Base-by-base conservation (phyloP, 2,888 invertebrate species). In the Anorthoa munda region DNA sequence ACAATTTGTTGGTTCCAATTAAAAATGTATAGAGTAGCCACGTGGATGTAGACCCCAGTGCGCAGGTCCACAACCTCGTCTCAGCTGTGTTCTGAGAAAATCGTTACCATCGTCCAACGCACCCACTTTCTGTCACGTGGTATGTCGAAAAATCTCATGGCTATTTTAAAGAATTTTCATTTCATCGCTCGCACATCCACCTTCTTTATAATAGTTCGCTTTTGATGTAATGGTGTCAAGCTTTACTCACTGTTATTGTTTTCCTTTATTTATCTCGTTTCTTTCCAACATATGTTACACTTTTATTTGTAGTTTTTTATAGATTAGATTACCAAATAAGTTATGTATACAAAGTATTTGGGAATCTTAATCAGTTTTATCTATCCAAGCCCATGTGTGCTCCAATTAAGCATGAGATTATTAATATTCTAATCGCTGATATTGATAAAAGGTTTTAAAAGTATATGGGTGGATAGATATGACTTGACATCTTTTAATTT, bases 31-130 rank as follows among this genome's bases (percentile, higher is more conserved):
- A 11, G 66, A 55, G 69, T 76, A 73, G 82, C 92, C 96, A 96
- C 96, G 96, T 96, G 96, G 93, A 86, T 82, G 66, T 18, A 51
- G 72, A 58, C 53, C 59, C 75, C 81, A 91, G 55, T 94, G 95
- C 96, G 96, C 96, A 96, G 90, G 95, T 91, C 92, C 85, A 90
- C 89, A 64, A 82, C 87, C 73, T 87, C 88, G 90, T 88, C 93
- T 93, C 95, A 96, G 96, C 95, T 95, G 96, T 90, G 92, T 89
- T 91, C 89, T 89, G 86, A 89, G 94, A 96, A 96, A 96, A 96
- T 96, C 95, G 95, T 96, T 96, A 95, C 92, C 90, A 84, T 55
- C 89, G 86, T 87, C 87, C 88, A 88, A 87, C 91, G 90, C 91
- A 88, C 89, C 90, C 87, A 89, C 89, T 86, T 90, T 87, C 63